phyloP scores from a whole-genome alignment of 1,140 invertebrate species.

The Leptinotarsa texana region DNA sequence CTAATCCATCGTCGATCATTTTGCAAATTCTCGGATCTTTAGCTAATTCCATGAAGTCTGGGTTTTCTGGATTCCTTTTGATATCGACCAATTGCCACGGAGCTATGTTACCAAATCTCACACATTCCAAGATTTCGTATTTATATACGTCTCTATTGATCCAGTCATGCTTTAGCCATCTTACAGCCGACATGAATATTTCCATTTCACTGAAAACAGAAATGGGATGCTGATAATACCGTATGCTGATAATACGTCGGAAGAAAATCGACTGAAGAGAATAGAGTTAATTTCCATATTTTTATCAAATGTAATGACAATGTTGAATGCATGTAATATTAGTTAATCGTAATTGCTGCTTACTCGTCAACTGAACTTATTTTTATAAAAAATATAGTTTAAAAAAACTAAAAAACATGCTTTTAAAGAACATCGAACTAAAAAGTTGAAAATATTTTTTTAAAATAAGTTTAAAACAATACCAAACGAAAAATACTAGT shows the following conservation, averaged over 20 bases:
- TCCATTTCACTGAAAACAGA: slow-evolving; percentile 67
- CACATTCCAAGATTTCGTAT: slow-evolving; percentile 65
- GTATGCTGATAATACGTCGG: not conserved
- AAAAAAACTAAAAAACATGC: too few relatives aligned
- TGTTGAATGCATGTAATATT: too few relatives aligned
- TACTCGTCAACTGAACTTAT: too few relatives aligned
- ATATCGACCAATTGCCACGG: slow-evolving; percentile 75
- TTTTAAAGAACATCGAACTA: too few relatives aligned
- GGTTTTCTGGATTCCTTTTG: slow-evolving; percentile 69
- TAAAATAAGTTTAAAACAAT: too few relatives aligned
- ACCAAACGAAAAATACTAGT: too few relatives aligned
- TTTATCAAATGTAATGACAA: too few relatives aligned
- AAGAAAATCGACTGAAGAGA: too few relatives aligned
- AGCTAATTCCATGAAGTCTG: slow-evolving; percentile 69
- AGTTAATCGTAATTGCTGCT: too few relatives aligned
- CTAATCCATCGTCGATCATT: slow-evolving; percentile 73
- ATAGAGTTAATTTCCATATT: too few relatives aligned
- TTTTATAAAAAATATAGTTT: too few relatives aligned
- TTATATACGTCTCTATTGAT: slow-evolving; percentile 59
- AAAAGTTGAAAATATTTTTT: too few relatives aligned
- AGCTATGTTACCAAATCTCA: slow-evolving; percentile 73
- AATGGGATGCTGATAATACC: not conserved
- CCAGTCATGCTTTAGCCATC: slow-evolving; percentile 75
- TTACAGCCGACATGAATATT: slow-evolving; percentile 73
- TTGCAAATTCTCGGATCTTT: slow-evolving; percentile 67